Evolutionary conservation across 30 jellyfish, hydroid and myxozoan species (phyloP).

Genomic region (Morbakka virulenta): DNA sequence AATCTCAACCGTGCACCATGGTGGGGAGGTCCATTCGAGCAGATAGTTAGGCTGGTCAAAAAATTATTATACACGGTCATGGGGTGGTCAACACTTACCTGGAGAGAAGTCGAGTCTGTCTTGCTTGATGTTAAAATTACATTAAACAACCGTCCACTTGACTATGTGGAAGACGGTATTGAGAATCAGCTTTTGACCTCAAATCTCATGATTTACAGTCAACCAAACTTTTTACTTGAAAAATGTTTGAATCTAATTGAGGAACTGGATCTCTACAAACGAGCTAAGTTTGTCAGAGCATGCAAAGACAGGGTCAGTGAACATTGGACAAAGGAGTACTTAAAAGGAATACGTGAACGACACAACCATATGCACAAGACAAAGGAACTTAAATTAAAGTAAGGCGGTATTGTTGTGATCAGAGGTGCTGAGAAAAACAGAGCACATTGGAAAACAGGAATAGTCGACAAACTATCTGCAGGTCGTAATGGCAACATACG

Average conservation of each 20-base stretch:
- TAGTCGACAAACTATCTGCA: too few relatives aligned
- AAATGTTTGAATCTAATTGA: slow-evolving; percentile 4
- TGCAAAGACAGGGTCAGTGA: slow-evolving; percentile 39
- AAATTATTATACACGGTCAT: slow-evolving; percentile 35
- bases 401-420: too few relatives aligned
- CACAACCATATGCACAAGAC: not conserved
- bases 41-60: slow-evolving; percentile 37
- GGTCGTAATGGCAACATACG: too few relatives aligned
- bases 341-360: not conserved
- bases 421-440: too few relatives aligned
- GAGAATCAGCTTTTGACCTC: slow-evolving; percentile 38
- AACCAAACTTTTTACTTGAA: slow-evolving; percentile 10
- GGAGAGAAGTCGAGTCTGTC: slow-evolving; percentile 22
- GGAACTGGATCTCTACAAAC: slow-evolving; percentile 26
- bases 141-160: slow-evolving; percentile 48
- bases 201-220: slow-evolving; percentile 22
- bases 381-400: not conserved
- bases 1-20: slow-evolving; percentile 62
- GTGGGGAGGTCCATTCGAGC: slow-evolving; percentile 71
- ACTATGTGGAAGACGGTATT: slow-evolving; percentile 41
- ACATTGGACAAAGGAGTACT: slow-evolving; percentile 48
- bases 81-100: slow-evolving; percentile 19
- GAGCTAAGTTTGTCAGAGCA: slow-evolving; percentile 12
- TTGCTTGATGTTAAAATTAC: slow-evolving; percentile 27
- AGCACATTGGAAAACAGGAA: too few relatives aligned